Conservation (phyloP, 1,140 invertebrate genomes). For the Sycophila sp. region DNA sequence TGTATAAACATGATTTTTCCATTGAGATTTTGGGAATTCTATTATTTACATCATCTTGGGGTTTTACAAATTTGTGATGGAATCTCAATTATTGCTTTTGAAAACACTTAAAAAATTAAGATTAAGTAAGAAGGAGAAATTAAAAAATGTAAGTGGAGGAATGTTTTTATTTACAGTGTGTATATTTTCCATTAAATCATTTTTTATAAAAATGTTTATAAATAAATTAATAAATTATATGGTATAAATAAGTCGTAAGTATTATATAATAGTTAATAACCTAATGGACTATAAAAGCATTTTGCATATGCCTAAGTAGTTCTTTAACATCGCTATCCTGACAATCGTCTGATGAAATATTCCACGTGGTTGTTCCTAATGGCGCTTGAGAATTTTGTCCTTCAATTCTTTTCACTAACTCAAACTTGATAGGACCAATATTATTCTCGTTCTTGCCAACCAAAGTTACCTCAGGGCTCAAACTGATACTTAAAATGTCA, state of each 20-base stretch:
- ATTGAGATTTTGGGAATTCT: no score
- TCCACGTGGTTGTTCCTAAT: constrained; percentile 13
- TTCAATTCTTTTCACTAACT: constrained; percentile 15
- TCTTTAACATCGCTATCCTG: constrained; percentile 17
- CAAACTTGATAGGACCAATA: constrained; percentile 38
- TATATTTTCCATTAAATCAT: neutral
- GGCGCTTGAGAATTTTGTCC: neutral
- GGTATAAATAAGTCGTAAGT: no score
- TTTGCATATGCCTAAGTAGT: no score
- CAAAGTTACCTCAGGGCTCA: constrained; percentile 27
- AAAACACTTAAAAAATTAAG: no score
- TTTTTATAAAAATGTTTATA: constrained; percentile 17
- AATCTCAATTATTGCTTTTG: no score
- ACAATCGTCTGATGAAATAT: constrained; percentile 15
- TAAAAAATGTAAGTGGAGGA: no score
- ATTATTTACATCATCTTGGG: no score
- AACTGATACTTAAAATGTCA: constrained; percentile 36
- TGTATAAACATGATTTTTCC: no score
- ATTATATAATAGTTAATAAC: no score
- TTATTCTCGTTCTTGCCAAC: constrained; percentile 34
- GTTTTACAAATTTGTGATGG: no score
- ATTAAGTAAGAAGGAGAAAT: neutral
- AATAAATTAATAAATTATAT: constrained; percentile 12
- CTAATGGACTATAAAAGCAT: no score
- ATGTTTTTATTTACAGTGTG: neutral